These are phyloP conservation scores for Sicus ferrugineus DNA, from an alignment of 2,888 invertebrate species.

Conservation along the genomic window DNA sequence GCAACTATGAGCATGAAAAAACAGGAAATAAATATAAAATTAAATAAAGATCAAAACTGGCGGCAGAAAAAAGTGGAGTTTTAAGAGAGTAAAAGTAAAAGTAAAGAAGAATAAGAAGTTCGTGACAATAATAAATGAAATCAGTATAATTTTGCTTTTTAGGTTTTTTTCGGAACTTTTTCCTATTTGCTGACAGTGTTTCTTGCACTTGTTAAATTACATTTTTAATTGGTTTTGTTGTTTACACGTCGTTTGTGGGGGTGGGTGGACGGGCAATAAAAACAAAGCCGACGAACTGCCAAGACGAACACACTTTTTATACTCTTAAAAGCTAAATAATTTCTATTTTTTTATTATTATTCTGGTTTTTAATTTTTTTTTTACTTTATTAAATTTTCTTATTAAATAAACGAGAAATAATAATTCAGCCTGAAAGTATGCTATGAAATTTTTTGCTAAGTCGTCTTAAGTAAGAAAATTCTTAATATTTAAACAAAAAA, in stretches of 20 bases:
- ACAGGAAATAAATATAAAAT: not conserved
- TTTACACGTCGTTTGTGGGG: slow-evolving; percentile 24
- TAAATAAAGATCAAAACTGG: not conserved
- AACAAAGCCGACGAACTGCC: slow-evolving; percentile 2
- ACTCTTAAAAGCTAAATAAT: too few relatives aligned
- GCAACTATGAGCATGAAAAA: not conserved
- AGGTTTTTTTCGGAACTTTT: too few relatives aligned
- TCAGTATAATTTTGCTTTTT: too few relatives aligned
- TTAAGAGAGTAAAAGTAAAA: not conserved
- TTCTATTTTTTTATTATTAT: not conserved
- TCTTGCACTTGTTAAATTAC: slow-evolving; percentile 11
- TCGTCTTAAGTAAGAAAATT: too few relatives aligned
- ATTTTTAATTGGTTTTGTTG: slow-evolving; percentile 33
- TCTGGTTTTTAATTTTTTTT: not conserved
- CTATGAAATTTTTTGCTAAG: not conserved
- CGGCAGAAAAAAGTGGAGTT: not conserved
- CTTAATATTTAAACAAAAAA: too few relatives aligned
- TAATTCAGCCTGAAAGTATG: not conserved
- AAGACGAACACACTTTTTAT: not conserved
- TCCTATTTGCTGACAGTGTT: too few relatives aligned
- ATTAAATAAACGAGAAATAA: not conserved
- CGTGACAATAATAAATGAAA: not conserved
- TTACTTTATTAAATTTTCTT: not conserved
- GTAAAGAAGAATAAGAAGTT: not conserved
- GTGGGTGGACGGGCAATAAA: not conserved